Evolutionary conservation across 2,797 vertebrate species (phyloP).

Genomic region (Eidolon dupreanum): DNA sequence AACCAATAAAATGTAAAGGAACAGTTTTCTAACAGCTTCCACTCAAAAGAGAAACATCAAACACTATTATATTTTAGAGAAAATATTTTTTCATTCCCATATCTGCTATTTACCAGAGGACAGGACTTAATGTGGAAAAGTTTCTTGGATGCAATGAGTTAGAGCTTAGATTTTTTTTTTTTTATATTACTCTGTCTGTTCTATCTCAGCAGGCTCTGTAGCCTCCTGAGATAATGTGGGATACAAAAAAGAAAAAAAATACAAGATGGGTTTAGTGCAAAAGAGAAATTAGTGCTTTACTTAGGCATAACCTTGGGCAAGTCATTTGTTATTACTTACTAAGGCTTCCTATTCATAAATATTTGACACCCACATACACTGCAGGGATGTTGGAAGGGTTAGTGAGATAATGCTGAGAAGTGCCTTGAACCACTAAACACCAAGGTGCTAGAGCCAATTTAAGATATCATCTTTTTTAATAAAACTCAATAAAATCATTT

Average conservation of each 20-base stretch:
- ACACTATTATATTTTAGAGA: slow-evolving; percentile 24
- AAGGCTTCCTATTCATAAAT: not conserved
- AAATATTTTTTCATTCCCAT: not conserved
- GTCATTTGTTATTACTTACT: slow-evolving; percentile 31
- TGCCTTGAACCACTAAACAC: slow-evolving; percentile 17
- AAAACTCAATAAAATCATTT: slow-evolving; percentile 46
- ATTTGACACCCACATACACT: slow-evolving; percentile 15
- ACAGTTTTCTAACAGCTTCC: not conserved
- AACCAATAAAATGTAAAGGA: not conserved
- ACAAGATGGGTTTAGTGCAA: not conserved
- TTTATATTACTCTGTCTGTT: slow-evolving; percentile 35
- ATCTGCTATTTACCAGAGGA: slow-evolving; percentile 45
- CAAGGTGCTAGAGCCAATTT: not conserved
- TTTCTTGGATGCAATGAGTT: slow-evolving; percentile 37
- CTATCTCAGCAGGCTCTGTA: not conserved
- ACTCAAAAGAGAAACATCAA: not conserved
- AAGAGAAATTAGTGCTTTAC: slow-evolving; percentile 54
- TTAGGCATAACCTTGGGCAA: slow-evolving; percentile 43
- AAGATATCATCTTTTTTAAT: slow-evolving; percentile 53
- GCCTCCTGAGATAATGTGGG: slow-evolving; percentile 9
- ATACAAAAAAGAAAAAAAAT: not conserved
- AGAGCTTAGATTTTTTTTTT: not conserved
- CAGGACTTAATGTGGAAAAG: slow-evolving; percentile 39
- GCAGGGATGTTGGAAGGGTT: slow-evolving; percentile 12
- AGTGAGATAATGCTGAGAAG: slow-evolving; percentile 7